Conservation (phyloP, 2,113 vertebrate species). For the Lasiurus borealis region DNA sequence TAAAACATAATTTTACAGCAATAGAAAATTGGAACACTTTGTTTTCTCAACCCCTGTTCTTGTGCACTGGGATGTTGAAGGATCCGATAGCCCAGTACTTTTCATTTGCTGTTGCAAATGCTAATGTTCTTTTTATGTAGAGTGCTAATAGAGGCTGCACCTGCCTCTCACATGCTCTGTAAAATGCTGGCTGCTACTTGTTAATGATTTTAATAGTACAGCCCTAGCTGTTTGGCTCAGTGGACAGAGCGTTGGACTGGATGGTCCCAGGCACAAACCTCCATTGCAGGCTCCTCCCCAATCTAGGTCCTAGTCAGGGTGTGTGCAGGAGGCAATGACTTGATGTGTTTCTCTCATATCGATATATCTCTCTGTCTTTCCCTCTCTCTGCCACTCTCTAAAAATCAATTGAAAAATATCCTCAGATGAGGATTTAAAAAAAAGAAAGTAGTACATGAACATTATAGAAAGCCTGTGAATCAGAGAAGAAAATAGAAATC, state of each 20-base stretch:
- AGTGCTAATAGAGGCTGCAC: neutral
- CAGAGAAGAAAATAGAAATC: slow-evolving; percentile 50
- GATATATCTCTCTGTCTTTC: too few relatives aligned
- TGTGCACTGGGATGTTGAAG: neutral
- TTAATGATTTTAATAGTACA: neutral
- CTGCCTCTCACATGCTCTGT: neutral
- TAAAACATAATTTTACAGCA: neutral
- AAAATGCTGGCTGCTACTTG: neutral
- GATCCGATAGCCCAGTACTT: neutral
- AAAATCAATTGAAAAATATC: too few relatives aligned
- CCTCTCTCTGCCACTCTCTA: too few relatives aligned
- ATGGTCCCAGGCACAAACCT: too few relatives aligned
- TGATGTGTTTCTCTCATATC: too few relatives aligned
- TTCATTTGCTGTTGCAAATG: slow-evolving; percentile 4
- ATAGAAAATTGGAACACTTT: slow-evolving; percentile 16
- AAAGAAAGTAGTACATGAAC: too few relatives aligned
- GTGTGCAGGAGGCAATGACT: too few relatives aligned
- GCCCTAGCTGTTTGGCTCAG: neutral
- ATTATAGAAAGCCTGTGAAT: neutral
- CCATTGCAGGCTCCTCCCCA: too few relatives aligned
- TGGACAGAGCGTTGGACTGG: too few relatives aligned
- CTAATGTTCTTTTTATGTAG: neutral
- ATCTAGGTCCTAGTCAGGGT: too few relatives aligned
- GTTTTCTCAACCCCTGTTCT: neutral
- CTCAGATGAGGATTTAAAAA: too few relatives aligned